Base-by-base conservation (phyloP, 2,113 vertebrate genomes). In the Zosterops pallidus region DNA sequence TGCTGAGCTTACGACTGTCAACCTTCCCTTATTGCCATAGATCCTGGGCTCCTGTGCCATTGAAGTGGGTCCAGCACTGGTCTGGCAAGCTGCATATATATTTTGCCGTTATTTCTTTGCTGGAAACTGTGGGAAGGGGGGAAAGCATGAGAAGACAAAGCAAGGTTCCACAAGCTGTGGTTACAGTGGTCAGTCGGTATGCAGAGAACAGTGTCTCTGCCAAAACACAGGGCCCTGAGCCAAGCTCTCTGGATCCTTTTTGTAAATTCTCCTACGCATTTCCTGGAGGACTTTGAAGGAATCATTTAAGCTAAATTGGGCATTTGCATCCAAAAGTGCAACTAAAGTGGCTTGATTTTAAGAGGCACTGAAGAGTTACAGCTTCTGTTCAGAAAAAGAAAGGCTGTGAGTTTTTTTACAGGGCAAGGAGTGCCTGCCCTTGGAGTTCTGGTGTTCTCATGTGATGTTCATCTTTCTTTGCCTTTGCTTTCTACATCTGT, bases 311-410 rank as follows among this genome's bases (percentile, higher is more conserved):
- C 69, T 90, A 86, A 96, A 90, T 84, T 82, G 55, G 64, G 49
- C 31, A 71, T 89, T 93, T 95, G 56, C 49, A 86, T 93, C 49
- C 83, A 90, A 78, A 92, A 75, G 39, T 86, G n/a, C 85, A 92
- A 53, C 56, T 74, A 19, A 95, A 96, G 75, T 83, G 82, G 68
- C 31, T 88, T 90, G 71, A 83, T 95, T 94, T 96, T 94, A 83
- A 81, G 79, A 94, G 35, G 41, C 24, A 28, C 23, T 92, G 88
- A 96, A 94, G 94, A 69, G 75, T 81, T 90, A 41, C 56, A 89
- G 60, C 60, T 94, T 90, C 93, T 90, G 33, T 82, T 90, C 22
- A 62, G 50, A 71, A 67, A 33, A 28, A 31, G 31, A 89, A 94
- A 79, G n/a, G 24, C 53, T 59, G 41, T 53, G 46, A 37, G 14